A percentile compares a stretch with the other conserved stretches of the same genome.
Conservation (phyloP, 53 echinoderm and acorn worm genomes). For the Henricia sp. region DNA sequence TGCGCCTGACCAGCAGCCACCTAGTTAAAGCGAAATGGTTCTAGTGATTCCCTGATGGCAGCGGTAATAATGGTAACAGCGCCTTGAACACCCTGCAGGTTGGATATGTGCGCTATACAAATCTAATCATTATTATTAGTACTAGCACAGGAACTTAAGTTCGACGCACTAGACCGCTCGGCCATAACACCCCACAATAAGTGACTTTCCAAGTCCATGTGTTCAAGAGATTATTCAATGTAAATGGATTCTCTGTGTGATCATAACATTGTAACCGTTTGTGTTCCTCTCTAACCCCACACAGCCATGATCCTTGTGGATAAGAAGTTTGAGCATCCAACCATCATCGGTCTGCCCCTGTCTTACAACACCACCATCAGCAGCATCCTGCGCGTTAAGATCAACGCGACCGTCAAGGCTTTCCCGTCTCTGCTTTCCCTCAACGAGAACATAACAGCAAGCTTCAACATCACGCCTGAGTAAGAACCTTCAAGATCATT, state of each 20-base stretch:
- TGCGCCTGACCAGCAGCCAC: too few species aligned
- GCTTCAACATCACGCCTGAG: slow-evolving; percentile 66
- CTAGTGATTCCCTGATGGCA: too few species aligned
- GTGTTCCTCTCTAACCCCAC: background rate
- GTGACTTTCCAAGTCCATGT: too few species aligned
- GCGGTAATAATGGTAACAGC: too few species aligned
- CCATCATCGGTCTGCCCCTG: slow-evolving; percentile 70
- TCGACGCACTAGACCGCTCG: too few species aligned
- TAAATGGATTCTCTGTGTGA: too few species aligned
- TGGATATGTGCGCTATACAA: too few species aligned
- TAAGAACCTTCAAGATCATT: slow-evolving; percentile 44
- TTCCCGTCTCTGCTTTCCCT: slow-evolving; percentile 36
- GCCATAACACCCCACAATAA: too few species aligned
- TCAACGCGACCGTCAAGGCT: slow-evolving; percentile 50
- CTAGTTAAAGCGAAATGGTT: too few species aligned
- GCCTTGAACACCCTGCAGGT: too few species aligned
- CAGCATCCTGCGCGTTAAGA: slow-evolving; percentile 40
- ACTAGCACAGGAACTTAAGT: too few species aligned
- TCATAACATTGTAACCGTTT: background rate
- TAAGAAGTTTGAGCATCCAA: slow-evolving; percentile 52
- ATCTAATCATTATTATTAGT: too few species aligned
- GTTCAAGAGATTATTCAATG: background rate
- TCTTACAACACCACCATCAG: slow-evolving; percentile 63
- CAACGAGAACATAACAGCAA: slow-evolving; percentile 27
- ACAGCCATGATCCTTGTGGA: slow-evolving; percentile 65